phyloP scores from a whole-genome alignment of 1,140 invertebrate species.

The Drosophila jambulina region DNA sequence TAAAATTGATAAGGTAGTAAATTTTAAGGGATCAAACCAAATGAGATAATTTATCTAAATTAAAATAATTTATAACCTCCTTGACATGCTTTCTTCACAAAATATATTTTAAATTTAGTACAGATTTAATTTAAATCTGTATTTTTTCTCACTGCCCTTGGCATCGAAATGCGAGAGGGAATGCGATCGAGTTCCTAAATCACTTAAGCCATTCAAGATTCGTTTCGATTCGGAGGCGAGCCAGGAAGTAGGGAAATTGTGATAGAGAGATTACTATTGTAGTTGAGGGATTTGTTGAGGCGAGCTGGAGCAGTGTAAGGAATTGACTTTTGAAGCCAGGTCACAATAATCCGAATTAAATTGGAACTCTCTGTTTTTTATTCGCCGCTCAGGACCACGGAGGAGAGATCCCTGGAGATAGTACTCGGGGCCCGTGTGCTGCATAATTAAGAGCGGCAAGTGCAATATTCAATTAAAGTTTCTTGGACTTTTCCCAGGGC shows the following conservation, averaged over 20 bases:
- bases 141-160: conserved; percentile 22
- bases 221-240: conserved; percentile 32
- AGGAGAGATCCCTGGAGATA: background rate
- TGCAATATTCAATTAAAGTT: conserved; percentile 72
- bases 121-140: background rate
- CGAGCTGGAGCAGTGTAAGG: conserved; percentile 24
- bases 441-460: conserved; percentile 38
- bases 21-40: background rate
- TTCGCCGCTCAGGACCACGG: background rate
- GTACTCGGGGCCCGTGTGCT: conserved; percentile 8
- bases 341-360: conserved; percentile 35
- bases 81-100: background rate
- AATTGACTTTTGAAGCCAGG: conserved; percentile 33
- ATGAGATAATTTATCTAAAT: background rate
- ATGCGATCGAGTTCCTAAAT: conserved; percentile 56
- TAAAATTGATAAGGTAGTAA: background rate
- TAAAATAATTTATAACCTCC: no score
- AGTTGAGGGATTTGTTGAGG: conserved; percentile 43
- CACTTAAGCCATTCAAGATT: conserved; percentile 69
- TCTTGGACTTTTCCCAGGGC: conserved; percentile 30
- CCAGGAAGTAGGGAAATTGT: conserved; percentile 19
- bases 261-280: conserved; percentile 47
- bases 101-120: background rate
- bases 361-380: background rate
- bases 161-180: conserved; percentile 42